phyloP scores from a whole-genome alignment of 2,797 vertebrate genomes.

The Nyctibius grandis region DNA sequence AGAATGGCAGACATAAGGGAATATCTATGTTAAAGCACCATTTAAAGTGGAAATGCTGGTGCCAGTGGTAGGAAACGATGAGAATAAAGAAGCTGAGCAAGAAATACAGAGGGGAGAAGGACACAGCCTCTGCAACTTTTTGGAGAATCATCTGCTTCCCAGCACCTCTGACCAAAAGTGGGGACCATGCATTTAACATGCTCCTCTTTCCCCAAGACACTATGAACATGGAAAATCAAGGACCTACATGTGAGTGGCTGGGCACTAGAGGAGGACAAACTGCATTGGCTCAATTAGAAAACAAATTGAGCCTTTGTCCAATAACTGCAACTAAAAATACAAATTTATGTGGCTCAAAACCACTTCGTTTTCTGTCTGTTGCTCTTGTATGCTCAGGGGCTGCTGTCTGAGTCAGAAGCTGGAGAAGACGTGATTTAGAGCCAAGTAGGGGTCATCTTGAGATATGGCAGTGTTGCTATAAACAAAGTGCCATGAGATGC shows the following conservation, averaged over 20 bases:
- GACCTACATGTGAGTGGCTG: not conserved
- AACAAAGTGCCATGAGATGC: not conserved
- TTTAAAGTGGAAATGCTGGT: conserved; percentile 45
- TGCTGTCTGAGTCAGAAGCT: conserved; percentile 16
- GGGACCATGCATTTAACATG: not conserved
- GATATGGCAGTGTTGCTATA: not conserved
- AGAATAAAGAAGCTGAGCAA: conserved; percentile 49
- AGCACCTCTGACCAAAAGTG: not conserved
- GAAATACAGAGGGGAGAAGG: not conserved
- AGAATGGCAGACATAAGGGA: conserved; percentile 47
- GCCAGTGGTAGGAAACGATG: not conserved
- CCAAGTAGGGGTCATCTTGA: not conserved
- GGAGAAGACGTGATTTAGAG: not conserved
- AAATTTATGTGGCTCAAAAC: not conserved
- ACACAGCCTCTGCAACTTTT: not conserved
- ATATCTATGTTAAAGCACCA: conserved; percentile 53
- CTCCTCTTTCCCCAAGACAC: not conserved
- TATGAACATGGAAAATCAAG: not conserved
- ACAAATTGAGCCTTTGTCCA: not conserved
- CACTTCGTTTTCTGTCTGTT: not conserved
- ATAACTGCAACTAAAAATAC: conserved; percentile 6
- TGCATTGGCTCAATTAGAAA: not conserved
- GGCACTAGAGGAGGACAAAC: not conserved
- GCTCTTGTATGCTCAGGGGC: not conserved
- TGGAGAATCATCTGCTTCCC: not conserved